phyloP scores from a whole-genome alignment of 2,113 vertebrate genomes.

The Phyllostomus discolor region DNA sequence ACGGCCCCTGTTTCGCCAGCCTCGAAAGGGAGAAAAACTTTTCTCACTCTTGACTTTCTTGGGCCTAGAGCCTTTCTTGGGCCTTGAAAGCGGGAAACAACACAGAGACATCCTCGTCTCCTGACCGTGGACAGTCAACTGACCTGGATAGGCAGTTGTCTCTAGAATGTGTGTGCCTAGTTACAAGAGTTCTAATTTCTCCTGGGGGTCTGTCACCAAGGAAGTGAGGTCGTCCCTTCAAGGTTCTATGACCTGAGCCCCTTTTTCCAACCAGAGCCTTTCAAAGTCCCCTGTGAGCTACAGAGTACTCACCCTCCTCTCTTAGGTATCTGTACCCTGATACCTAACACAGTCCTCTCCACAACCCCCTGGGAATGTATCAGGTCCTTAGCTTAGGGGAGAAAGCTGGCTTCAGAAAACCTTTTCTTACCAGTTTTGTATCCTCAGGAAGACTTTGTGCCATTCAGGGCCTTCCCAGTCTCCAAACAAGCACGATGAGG shows the following conservation, averaged over 20 bases:
- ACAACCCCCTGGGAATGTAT: not conserved
- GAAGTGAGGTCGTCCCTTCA: not conserved
- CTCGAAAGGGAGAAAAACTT: fast-evolving
- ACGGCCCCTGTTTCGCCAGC: not conserved
- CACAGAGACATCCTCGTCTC: not conserved
- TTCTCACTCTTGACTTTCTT: not conserved
- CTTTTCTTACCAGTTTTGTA: not conserved
- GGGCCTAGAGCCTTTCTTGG: too few relatives aligned
- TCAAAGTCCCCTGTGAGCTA: too few relatives aligned
- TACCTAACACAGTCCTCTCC: not conserved
- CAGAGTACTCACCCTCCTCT: not conserved
- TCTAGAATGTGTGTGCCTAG: not conserved
- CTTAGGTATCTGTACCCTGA: fast-evolving
- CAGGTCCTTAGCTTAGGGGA: not conserved
- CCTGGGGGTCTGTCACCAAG: not conserved
- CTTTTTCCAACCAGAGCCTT: not conserved
- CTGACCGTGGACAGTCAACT: not conserved
- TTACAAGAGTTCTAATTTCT: not conserved
- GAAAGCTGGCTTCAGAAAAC: not conserved
- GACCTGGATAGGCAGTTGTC: not conserved
- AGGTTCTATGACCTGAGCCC: too few relatives aligned
- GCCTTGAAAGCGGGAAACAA: fast-evolving
- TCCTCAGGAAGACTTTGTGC: not conserved
- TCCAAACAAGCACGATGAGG: not conserved
- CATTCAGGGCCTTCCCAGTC: not conserved